Conservation (phyloP, 2,797 vertebrate genomes). For the Crenuchus spilurus region DNA sequence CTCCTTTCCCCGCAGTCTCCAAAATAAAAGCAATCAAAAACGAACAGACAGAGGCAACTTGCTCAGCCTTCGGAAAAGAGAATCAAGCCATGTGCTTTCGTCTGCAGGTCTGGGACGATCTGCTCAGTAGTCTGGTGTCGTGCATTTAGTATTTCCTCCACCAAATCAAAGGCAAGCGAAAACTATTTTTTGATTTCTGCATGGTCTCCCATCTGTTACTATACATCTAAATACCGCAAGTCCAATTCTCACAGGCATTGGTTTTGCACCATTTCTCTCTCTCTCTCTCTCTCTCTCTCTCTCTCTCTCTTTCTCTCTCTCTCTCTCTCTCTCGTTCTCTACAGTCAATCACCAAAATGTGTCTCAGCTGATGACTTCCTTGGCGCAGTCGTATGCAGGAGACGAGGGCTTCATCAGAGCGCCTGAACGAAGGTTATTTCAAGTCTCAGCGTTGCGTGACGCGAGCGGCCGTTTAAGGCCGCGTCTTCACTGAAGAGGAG, state of each 20-base stretch:
- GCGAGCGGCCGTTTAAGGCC: constrained; percentile 27
- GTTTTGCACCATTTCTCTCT: constrained; percentile 42
- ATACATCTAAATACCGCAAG: constrained; percentile 69
- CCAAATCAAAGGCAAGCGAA: constrained; percentile 77
- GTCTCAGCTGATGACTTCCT: constrained; percentile 60
- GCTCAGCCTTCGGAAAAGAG: constrained; percentile 58
- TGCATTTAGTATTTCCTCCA: constrained; percentile 74
- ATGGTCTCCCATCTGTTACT: constrained; percentile 78
- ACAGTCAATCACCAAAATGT: constrained; percentile 68
- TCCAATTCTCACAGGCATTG: constrained; percentile 66
- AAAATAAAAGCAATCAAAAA: constrained; percentile 70
- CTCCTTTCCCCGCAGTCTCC: background rate
- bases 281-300: constrained; percentile 63
- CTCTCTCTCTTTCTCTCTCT: constrained; percentile 54
- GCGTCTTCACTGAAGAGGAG: constrained; percentile 52
- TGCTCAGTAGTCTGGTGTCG: constrained; percentile 69
- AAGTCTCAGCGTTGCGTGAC: constrained; percentile 50
- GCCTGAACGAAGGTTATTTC: constrained; percentile 66
- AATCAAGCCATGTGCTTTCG: constrained; percentile 58
- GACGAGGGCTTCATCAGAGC: constrained; percentile 68
- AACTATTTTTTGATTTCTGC: constrained; percentile 76
- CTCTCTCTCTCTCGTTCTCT: constrained; percentile 46
- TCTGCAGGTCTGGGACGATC: constrained; percentile 66
- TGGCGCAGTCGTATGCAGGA: constrained; percentile 60
- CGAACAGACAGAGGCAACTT: constrained; percentile 69